Base-by-base conservation (phyloP, 1,140 invertebrate genomes). In the Hormaphis cornu region DNA sequence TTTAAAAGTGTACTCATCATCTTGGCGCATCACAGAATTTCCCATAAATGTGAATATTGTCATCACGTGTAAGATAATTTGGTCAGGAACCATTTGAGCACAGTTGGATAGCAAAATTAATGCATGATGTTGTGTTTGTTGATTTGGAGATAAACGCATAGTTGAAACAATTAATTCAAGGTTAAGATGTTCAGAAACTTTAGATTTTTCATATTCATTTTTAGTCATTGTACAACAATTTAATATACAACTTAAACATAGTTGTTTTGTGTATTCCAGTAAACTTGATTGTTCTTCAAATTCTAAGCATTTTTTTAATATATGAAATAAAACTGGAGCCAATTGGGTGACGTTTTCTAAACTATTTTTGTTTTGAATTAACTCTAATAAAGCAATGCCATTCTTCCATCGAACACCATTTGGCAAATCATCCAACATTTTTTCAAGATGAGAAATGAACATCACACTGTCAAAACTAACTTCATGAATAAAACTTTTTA, bases 41-140 rank as follows among this genome's bases (percentile, higher is more conserved):
- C 94, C 94, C 83, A 98, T 93, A 74, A 96, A 97, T 0, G 93
- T 96, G 76, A 97, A 97, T 72, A 98, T 91, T 28, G 91, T 87
- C 85, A 97, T 95, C 1, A 95, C 88, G 74, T 94, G 91, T 75
- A 93, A 87, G 12, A 97, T 77, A 6, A 97, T 90, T 78, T 89
- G 84, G 54, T 91, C 86, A 81, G 92, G 89, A 59, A 88, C 82
- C 72, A 91, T 81, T 54, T 81, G 81, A 5, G 91, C 89, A 44
- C 87, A 84, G 58, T 89, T 82, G 0, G 89, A 87, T 0, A 97
- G 78, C 1, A 96, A 79, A 26, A 93, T 80, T 24, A 97, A 78
- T 0, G 93, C 91, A 74, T 95, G 90, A 75, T 95, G 89, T 76
- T 96, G 93, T 0, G 93, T 97, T 79, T 96, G 93, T 4, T 93